Evolutionary conservation across 1,140 invertebrate genomes (phyloP).

Genomic region (Papilio polyxenes): DNA sequence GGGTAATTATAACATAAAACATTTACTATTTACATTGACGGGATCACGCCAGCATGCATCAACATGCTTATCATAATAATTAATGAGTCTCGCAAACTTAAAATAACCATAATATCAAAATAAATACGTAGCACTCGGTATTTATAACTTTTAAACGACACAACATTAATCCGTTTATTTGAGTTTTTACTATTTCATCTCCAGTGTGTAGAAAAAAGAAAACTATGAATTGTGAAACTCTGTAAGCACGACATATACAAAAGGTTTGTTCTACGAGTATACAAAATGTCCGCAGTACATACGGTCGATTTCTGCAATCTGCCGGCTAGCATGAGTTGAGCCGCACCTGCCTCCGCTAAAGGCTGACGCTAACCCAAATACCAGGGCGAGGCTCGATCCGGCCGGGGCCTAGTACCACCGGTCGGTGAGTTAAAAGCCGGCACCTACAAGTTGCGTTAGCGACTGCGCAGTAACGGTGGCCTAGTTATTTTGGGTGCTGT

Average conservation of each 20-base stretch:
- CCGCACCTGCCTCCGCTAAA: conserved; percentile 38
- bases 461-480: conserved; percentile 74
- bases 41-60: no score
- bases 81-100: neutral
- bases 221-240: neutral
- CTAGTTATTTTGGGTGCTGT: conserved; percentile 78
- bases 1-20: neutral
- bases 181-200: neutral
- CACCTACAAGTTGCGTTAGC: conserved; percentile 64
- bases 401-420: conserved; percentile 45
- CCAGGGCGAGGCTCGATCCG: neutral
- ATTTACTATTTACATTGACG: no score
- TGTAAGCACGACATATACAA: conserved; percentile 27
- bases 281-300: conserved; percentile 50
- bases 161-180: neutral
- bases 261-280: conserved; percentile 43
- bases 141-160: neutral
- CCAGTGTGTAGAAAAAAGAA: neutral
- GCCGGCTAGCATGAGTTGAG: conserved; percentile 44
- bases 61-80: neutral
- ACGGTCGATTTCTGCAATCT: conserved; percentile 66
- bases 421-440: neutral
- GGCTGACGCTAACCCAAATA: neutral
- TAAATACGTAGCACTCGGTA: neutral
- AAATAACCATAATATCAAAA: neutral